Percentiles rank a stretch among this genome's conserved stretches.
These are phyloP conservation scores for Silurus asotus DNA, from an alignment of 2,113 vertebrate species.

Conservation along the genomic window DNA sequence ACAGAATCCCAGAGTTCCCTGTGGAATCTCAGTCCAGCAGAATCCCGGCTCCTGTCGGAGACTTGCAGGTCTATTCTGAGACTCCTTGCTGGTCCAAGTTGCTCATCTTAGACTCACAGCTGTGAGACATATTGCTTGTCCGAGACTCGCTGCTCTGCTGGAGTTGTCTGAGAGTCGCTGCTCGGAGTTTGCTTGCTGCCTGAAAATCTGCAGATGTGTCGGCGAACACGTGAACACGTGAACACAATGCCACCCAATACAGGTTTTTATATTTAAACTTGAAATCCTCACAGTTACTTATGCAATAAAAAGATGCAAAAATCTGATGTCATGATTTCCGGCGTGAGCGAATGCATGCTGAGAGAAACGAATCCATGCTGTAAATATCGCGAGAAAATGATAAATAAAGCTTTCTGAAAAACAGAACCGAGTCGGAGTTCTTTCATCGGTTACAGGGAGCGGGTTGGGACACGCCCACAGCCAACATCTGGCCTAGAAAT, in stretches of 20 bases:
- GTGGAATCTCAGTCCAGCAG: too few species aligned
- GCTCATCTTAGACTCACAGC: too few species aligned
- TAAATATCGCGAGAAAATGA: neutral
- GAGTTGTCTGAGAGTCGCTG: neutral
- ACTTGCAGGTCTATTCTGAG: too few species aligned
- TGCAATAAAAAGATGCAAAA: slow-evolving; percentile 9
- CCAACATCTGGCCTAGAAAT: neutral
- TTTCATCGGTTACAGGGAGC: neutral
- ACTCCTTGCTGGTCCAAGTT: too few species aligned
- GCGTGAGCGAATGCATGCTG: neutral
- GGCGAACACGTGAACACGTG: neutral
- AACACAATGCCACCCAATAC: neutral
- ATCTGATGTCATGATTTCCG: neutral
- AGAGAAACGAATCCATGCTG: neutral
- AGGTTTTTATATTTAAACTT: neutral
- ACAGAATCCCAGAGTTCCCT: too few species aligned
- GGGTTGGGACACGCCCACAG: neutral
- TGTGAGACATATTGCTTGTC: neutral
- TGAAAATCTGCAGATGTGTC: neutral
- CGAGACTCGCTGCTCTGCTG: neutral
- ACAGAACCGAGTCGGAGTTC: neutral
- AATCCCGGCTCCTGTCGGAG: too few species aligned
- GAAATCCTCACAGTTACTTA: neutral
- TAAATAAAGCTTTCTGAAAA: slow-evolving; percentile 42
- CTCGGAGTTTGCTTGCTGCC: neutral